A percentile compares a stretch with the other conserved stretches of the same genome.
Conservation (phyloP, 2,797 vertebrate species). For the Coreius guichenoti region DNA sequence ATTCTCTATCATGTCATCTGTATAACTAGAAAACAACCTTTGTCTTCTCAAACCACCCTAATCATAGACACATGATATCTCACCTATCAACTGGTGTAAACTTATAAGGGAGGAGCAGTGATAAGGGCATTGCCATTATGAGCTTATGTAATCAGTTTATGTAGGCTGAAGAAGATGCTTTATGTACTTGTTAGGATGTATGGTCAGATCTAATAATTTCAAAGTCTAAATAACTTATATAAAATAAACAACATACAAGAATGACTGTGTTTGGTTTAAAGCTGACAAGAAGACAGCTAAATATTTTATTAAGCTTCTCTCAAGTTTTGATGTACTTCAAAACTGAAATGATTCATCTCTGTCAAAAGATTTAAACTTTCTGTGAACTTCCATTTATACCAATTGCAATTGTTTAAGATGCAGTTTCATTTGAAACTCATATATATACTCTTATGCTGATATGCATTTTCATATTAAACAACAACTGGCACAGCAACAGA, state of each 20-base stretch:
- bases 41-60: not conserved
- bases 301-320: no score
- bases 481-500: not conserved
- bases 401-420: not conserved
- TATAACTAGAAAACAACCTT: constrained; percentile 25
- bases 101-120: not conserved
- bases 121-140: not conserved
- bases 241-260: not conserved
- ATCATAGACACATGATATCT: not conserved
- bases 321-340: not conserved
- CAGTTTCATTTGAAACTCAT: not conserved
- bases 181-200: not conserved
- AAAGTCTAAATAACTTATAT: not conserved
- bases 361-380: not conserved
- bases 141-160: not conserved
- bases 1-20: constrained; percentile 1
- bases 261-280: not conserved
- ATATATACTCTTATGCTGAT: not conserved
- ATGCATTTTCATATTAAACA: not conserved
- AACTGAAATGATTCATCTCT: not conserved
- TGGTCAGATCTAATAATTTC: not conserved
- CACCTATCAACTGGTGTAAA: not conserved
- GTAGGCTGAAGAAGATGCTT: not conserved
- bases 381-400: not conserved
- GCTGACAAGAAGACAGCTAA: not conserved